phyloP scores from a whole-genome alignment of 1,140 invertebrate species.

The Berghia stephanieae region DNA sequence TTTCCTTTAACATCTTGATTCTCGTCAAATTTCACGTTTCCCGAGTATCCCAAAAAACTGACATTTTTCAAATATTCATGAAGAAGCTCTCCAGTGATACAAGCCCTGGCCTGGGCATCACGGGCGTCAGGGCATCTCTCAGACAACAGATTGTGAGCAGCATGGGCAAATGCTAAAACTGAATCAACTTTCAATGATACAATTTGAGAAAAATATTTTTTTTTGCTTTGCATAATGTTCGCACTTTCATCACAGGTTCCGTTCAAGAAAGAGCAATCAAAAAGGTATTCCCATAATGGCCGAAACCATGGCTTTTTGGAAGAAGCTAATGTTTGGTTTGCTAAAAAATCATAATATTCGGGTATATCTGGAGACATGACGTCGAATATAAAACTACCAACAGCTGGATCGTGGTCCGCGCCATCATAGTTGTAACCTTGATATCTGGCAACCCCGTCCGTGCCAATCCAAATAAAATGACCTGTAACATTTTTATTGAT shows the following conservation, averaged over 20 bases:
- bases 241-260: neutral
- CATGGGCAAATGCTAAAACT: conserved; percentile 19
- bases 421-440: too few relatives aligned
- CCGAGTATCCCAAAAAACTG: conserved; percentile 14
- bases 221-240: neutral
- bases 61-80: conserved; percentile 4
- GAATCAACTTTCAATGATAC: neutral
- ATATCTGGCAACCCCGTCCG: neutral
- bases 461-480: conserved; percentile 14
- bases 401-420: too few relatives aligned
- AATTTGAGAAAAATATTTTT: neutral
- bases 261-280: neutral
- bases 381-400: too few relatives aligned
- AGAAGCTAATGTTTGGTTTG: too few relatives aligned
- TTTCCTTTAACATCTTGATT: neutral
- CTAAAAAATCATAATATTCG: too few relatives aligned
- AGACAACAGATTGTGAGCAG: neutral
- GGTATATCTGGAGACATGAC: too few relatives aligned
- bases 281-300: neutral
- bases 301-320: neutral
- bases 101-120: neutral
- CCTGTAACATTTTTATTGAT: neutral
- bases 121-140: neutral
- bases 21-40: conserved; percentile 5
- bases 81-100: neutral